Evolutionary conservation across 2,113 vertebrate species (phyloP).

Genomic region (Ascaphus truei): DNA sequence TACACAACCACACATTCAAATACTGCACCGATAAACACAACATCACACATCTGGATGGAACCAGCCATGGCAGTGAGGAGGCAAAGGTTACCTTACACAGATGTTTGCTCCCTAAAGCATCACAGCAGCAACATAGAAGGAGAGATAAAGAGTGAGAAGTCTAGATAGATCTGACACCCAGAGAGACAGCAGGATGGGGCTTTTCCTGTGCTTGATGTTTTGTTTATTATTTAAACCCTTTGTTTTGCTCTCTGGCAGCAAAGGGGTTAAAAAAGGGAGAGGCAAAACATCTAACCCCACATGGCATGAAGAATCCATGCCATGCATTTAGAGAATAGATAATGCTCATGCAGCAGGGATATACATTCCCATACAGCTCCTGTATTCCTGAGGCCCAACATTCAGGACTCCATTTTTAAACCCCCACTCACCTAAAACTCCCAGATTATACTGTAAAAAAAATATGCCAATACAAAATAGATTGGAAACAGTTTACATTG

Average conservation of each 20-base stretch:
- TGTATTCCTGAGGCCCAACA: not conserved
- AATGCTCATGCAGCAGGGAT: slow-evolving; percentile 9
- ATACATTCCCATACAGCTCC: slow-evolving; percentile 5
- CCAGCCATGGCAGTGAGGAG: not conserved
- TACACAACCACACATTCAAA: too few species aligned
- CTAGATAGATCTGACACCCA: not conserved
- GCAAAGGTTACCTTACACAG: slow-evolving; percentile 18
- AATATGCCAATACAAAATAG: too few species aligned
- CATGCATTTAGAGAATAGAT: not conserved
- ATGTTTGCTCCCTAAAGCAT: slow-evolving; percentile 2
- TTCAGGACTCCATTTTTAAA: not conserved
- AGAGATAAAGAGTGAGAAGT: slow-evolving; percentile 5
- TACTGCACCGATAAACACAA: too few species aligned
- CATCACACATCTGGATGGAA: too few species aligned
- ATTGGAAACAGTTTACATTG: too few species aligned
- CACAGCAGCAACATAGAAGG: slow-evolving; percentile 16
- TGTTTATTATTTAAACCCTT: not conserved
- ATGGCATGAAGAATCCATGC: slow-evolving; percentile 16
- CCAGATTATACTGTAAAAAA: too few species aligned
- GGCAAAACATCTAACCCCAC: slow-evolving; percentile 6
- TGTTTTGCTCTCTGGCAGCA: not conserved
- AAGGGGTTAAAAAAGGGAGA: slow-evolving; percentile 19
- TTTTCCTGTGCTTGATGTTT: not conserved
- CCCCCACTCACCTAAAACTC: too few species aligned
- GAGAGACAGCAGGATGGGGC: not conserved